phyloP scores from a whole-genome alignment of 2,113 vertebrate genomes.

The Todiramphus chloris region DNA sequence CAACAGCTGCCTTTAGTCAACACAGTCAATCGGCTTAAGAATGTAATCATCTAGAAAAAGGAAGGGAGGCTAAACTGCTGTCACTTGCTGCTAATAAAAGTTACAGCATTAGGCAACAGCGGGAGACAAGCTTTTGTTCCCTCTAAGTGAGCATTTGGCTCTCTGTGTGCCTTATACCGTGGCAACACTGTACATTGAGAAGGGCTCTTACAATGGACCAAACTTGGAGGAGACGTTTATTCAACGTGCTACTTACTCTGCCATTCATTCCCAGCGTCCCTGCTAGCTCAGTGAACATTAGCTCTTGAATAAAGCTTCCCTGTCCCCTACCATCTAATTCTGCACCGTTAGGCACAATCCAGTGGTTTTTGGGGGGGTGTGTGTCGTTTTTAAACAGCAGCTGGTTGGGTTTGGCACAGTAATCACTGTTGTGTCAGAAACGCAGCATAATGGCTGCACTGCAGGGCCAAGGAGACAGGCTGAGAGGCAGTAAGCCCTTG shows the following conservation, averaged over 20 bases:
- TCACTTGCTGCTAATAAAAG: slow-evolving; percentile 37
- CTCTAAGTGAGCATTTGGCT: background rate
- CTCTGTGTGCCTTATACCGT: background rate
- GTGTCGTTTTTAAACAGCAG: background rate
- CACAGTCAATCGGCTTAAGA: slow-evolving; percentile 46
- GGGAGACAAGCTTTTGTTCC: slow-evolving; percentile 37
- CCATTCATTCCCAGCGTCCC: background rate
- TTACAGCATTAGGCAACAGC: slow-evolving; percentile 54
- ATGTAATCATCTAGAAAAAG: slow-evolving; percentile 47
- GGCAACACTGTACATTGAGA: background rate
- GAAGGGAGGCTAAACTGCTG: slow-evolving; percentile 6
- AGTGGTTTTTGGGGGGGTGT: background rate
- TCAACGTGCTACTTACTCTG: background rate
- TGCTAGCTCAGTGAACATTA: background rate
- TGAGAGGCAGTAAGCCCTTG: background rate
- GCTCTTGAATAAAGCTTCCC: background rate
- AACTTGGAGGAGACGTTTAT: background rate
- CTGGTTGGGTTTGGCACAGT: background rate
- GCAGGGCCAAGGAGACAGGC: background rate
- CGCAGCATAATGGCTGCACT: background rate
- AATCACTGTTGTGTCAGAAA: slow-evolving; percentile 19
- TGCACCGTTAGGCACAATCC: background rate
- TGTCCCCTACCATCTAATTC: background rate
- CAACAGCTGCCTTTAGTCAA: slow-evolving; percentile 56
- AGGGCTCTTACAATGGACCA: background rate